Base-by-base conservation (phyloP, 2,888 invertebrate genomes). In the Cerastis rubricosa region DNA sequence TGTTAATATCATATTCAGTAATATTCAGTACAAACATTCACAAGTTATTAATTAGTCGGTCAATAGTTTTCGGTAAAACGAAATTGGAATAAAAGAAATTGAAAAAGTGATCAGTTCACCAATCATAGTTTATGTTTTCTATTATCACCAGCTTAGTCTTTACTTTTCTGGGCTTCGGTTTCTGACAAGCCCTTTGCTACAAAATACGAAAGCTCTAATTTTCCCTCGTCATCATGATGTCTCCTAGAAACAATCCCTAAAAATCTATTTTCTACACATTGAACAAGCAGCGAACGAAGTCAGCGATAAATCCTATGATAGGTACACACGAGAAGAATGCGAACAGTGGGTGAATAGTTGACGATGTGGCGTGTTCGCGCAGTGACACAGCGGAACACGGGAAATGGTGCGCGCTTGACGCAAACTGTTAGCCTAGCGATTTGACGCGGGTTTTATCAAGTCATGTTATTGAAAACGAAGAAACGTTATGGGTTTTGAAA, bases 311-410 rank as follows among this genome's bases (percentile, higher is more conserved):
- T 82, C 76, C 70, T 73, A 71, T 79, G 75, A 86, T 82, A 82
- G 29, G 78, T 80, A 83, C 76, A 85, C 74, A 83, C 47, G 68
- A 78, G 78, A 80, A 83, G 86, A 87, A 89, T 83, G 87, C 71
- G 81, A 81, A 84, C 74, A 80, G 78, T 83, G 64, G 76, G 81
- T 86, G 86, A 86, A 88, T 87, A 83, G 87, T 87, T 87, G 87
- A 87, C 87, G 89, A 81, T 84, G 89, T 87, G 89, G 87, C 90
- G 88, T 89, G 89, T 89, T 82, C 87, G 85, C 81, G 78, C 85
- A 87, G 78, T 87, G 91, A 90, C 89, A 88, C 87, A 83, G 85
- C 85, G 86, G 80, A 89, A 86, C 85, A 85, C 83, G 87, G 91
- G 89, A 91, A 91, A 91, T 89, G 90, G 88, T 74, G 76, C 70